Conservation (phyloP, 1,140 invertebrate genomes). For the Heliconius eleuchia region DNA sequence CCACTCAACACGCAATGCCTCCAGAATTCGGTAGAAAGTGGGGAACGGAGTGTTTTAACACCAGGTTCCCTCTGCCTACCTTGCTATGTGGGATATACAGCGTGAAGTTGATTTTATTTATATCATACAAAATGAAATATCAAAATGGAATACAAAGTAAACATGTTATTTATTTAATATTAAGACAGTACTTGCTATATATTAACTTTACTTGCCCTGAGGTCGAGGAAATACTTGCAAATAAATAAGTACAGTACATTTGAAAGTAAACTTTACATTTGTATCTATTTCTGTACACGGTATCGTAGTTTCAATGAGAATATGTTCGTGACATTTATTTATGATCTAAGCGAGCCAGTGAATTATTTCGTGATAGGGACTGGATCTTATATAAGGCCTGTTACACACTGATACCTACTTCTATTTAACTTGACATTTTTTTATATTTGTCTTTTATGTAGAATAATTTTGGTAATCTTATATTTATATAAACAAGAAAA, state of each 20-base stretch:
- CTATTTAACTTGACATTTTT: neutral
- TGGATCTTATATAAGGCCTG: neutral
- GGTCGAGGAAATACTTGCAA: constrained; percentile 18
- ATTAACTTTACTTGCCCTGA: neutral
- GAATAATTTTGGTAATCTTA: no score
- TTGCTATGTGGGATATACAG: no score
- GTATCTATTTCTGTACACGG: constrained; percentile 16
- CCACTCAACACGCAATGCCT: no score
- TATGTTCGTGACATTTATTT: constrained; percentile 29
- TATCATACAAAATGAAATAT: neutral
- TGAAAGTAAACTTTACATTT: constrained; percentile 24
- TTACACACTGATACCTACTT: neutral
- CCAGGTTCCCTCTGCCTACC: no score
- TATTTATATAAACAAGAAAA: no score
- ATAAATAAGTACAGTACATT: constrained; percentile 9
- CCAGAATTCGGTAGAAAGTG: no score
- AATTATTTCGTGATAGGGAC: constrained; percentile 21
- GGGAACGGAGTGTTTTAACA: no score
- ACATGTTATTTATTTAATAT: neutral
- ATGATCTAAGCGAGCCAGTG: constrained; percentile 25
- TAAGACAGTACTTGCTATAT: neutral
- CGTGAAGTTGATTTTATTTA: no score
- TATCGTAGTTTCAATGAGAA: constrained; percentile 25
- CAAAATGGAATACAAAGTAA: neutral
- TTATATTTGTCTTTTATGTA: neutral